These are phyloP conservation scores for Xylota sylvarum DNA, from an alignment of 2,888 invertebrate species.

Conservation along the genomic window DNA sequence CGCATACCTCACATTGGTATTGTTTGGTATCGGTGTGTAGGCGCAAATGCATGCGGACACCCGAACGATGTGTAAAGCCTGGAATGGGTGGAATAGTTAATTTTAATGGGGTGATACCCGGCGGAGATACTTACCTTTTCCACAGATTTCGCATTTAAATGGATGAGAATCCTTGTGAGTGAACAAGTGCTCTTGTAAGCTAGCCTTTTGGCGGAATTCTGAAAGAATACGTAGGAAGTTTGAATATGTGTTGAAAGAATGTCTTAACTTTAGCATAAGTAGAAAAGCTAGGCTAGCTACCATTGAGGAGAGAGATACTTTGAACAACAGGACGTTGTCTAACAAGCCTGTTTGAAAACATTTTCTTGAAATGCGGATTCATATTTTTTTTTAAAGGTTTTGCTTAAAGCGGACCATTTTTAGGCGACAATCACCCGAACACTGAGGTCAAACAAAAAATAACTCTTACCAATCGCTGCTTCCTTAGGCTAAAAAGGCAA, in stretches of 20 bases:
- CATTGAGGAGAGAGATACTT: no score
- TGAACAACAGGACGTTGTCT: no score
- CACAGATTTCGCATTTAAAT: conserved; percentile 79
- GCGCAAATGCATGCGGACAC: conserved; percentile 76
- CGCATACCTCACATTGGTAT: conserved; percentile 73
- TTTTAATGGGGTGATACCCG: neutral
- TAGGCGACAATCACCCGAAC: no score
- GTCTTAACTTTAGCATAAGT: neutral
- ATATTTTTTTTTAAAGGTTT: no score
- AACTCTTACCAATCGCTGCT: no score
- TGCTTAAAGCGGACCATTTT: no score
- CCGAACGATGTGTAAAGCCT: conserved; percentile 78
- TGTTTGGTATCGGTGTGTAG: conserved; percentile 62
- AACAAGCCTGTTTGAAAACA: no score
- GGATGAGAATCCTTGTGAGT: conserved; percentile 79
- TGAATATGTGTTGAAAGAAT: neutral
- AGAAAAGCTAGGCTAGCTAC: no score
- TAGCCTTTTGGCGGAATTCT: conserved; percentile 79
- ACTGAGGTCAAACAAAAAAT: no score
- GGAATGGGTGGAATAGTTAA: neutral
- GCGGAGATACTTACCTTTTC: conserved; percentile 68
- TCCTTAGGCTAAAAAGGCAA: no score
- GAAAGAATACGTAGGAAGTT: conserved; percentile 7
- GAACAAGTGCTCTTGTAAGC: conserved; percentile 78
- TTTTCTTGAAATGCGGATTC: no score